These are phyloP conservation scores for Drosophila falleni DNA, from an alignment of 2,888 invertebrate genomes.

Conservation along the genomic window DNA sequence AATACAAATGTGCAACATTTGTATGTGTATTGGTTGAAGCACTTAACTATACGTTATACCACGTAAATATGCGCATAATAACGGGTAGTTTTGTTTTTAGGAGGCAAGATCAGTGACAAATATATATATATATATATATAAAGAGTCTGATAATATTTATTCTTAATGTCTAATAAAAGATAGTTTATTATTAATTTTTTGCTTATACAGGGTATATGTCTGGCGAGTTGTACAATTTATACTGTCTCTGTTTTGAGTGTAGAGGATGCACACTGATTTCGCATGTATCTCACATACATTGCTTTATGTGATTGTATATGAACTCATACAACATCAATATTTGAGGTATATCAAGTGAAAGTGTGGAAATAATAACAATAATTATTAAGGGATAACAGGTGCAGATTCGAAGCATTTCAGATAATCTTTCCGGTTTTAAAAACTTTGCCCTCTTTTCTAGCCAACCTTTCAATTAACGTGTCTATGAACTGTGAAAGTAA, in stretches of 20 bases:
- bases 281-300: slow-evolving; percentile 16
- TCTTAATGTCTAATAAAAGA: neutral
- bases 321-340: slow-evolving; percentile 31
- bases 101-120: too few species aligned
- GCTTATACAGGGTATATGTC: slow-evolving; percentile 12
- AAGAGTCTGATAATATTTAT: neutral
- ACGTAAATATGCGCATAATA: neutral
- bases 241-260: slow-evolving; percentile 31
- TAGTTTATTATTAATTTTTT: neutral
- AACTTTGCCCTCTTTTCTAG: neutral
- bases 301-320: slow-evolving; percentile 1
- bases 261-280: slow-evolving; percentile 45
- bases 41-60: neutral
- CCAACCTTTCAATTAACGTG: slow-evolving; percentile 11
- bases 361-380: slow-evolving; percentile 64
- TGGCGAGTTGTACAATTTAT: neutral
- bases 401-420: neutral
- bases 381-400: slow-evolving; percentile 28
- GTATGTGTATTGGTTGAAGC: neutral
- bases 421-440: slow-evolving; percentile 2
- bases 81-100: neutral
- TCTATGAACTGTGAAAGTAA: neutral
- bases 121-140: neutral
- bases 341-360: slow-evolving; percentile 76
- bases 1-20: slow-evolving; percentile 21